Base-by-base conservation (phyloP, 2,888 invertebrate species). In the Pterostichus niger region DNA sequence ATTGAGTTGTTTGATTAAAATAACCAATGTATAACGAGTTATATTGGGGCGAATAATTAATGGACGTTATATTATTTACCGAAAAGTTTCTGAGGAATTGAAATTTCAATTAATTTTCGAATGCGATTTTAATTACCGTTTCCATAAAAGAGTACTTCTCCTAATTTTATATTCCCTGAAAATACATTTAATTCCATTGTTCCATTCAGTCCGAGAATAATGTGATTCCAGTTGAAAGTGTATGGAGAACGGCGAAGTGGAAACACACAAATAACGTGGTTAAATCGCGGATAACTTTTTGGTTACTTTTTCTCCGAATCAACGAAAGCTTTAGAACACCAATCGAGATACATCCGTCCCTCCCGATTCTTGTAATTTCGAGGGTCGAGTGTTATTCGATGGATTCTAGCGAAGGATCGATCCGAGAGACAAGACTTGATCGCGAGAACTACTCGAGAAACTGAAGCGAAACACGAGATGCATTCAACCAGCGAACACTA, bases 291-390 rank as follows among this genome's bases (percentile, higher is more conserved):
- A 77, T 56, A 77, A 77, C 56, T 77, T 77, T 76, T 77, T 59
- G 75, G 77, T 77, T 77, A 77, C 77, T 77, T 77, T 77, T 77
- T 44, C 13, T 56, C 56, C n/a, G 40, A 77, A 76, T 76, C 52
- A 52, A 75, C 17, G 49, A 68, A 77, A 75, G 75, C 75, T 75
- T 75, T 49, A 49, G 75, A 77, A 77, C 77, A 77, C 35, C 77
- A 77, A 77, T 77, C 77, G 35, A 56, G 56, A 77, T 56, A 77
- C 77, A 77, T 56, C 77, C 77, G 56, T 80, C 71, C 80, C 68
- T 80, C 71, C 80, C 80, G 33, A 68, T 80, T 80, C 80, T 33
- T 80, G 80, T 80, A 80, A 80, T 80, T 68, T 71, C 80, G 54
- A 80, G 80, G 80, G 80, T 80, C 71, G 68, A 80, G 54, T 71